A percentile compares a stretch with the other conserved stretches of the same genome.
phyloP scores from a whole-genome alignment of 2,888 invertebrate species.

The Eupithecia abbreviata region DNA sequence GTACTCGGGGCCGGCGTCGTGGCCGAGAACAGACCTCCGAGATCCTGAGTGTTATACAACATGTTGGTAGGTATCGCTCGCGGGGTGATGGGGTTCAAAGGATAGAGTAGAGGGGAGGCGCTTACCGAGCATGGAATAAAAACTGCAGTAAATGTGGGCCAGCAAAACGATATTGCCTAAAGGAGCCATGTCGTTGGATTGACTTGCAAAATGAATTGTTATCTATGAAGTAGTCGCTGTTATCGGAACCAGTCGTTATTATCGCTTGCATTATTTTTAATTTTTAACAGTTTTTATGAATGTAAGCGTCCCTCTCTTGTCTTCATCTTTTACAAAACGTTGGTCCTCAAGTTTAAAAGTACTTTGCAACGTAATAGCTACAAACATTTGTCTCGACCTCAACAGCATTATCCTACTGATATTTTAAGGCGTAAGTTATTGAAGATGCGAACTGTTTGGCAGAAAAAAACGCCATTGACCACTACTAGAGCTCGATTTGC shows the following conservation, averaged over 20 bases:
- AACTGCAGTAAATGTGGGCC: slow-evolving; percentile 23
- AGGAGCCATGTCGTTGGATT: slow-evolving; percentile 35
- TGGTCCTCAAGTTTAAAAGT: not conserved
- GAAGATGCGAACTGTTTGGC: not conserved
- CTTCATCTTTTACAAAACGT: not conserved
- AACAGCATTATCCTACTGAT: not conserved
- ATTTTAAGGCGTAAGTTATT: not conserved
- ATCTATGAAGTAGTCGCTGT: slow-evolving; percentile 26
- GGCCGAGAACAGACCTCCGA: slow-evolving; percentile 36
- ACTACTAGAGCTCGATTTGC: not conserved
- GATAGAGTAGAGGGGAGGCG: not conserved
- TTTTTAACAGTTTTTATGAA: not conserved
- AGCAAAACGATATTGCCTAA: slow-evolving; percentile 31
- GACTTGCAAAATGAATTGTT: slow-evolving; percentile 23
- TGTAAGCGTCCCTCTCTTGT: not conserved
- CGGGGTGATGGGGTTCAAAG: not conserved
- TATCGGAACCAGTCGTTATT: slow-evolving; percentile 24
- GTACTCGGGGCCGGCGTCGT: slow-evolving; percentile 61
- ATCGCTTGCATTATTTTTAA: slow-evolving; percentile 1
- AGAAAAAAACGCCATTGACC: not conserved
- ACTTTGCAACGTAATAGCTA: not conserved
- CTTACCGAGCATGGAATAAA: slow-evolving; percentile 26
- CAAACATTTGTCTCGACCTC: not conserved
- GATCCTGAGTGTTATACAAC: not conserved
- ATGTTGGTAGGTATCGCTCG: not conserved